Percentiles rank a stretch among this genome's conserved stretches.
These are phyloP conservation scores for Acleris sparsana DNA, from an alignment of 2,888 invertebrate genomes.

Conservation along the genomic window DNA sequence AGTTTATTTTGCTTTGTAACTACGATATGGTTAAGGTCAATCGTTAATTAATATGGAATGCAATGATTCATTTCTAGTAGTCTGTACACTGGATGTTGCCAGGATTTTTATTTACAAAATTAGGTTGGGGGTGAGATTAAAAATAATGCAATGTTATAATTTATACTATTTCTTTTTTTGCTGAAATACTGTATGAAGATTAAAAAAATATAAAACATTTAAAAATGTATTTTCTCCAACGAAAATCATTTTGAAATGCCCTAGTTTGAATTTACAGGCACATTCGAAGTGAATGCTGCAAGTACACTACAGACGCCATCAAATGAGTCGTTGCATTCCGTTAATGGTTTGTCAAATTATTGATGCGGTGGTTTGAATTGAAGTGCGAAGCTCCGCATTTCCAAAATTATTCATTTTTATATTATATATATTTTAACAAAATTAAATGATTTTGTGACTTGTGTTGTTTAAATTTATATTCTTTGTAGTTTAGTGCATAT, in stretches of 20 bases:
- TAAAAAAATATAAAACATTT: neutral
- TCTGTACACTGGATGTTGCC: conserved; percentile 63
- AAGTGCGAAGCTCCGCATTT: conserved; percentile 69
- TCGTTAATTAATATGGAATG: conserved; percentile 41
- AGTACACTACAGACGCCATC: conserved; percentile 65
- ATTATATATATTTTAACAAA: conserved; percentile 43
- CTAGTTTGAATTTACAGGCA: conserved; percentile 6
- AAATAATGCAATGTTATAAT: conserved; percentile 6
- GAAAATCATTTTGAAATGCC: neutral
- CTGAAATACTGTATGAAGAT: too few relatives aligned
- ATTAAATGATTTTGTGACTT: conserved; percentile 45
- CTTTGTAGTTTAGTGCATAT: conserved; percentile 54
- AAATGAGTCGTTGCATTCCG: conserved; percentile 58
- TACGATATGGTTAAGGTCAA: conserved; percentile 7
- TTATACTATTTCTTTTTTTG: neutral
- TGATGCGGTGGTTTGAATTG: conserved; percentile 84
- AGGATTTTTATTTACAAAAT: conserved; percentile 40
- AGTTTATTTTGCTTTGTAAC: neutral
- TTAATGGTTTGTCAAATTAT: conserved; percentile 78
- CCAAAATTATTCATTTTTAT: conserved; percentile 52
- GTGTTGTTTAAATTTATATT: conserved; percentile 51
- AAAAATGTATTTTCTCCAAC: neutral
- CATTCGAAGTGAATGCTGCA: conserved; percentile 59
- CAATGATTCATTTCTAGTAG: conserved; percentile 47
- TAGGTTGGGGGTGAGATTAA: conserved; percentile 14